Conservation (phyloP, 2,113 vertebrate genomes). For the Microcebus tavaratra region DNA sequence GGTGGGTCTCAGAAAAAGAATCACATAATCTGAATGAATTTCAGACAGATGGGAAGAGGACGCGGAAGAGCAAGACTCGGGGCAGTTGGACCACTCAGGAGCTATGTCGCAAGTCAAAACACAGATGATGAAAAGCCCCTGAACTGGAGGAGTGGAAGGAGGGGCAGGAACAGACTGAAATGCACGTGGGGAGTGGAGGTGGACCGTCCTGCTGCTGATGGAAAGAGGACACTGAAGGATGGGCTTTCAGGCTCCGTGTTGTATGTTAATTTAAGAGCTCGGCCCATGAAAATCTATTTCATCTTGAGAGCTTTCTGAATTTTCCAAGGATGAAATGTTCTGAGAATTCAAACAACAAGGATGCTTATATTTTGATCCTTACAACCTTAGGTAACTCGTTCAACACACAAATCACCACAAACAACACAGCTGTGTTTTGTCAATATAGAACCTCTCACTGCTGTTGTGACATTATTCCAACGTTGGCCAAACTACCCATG, state of each 20-base stretch:
- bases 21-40: neutral
- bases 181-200: neutral
- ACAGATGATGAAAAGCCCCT: neutral
- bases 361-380: slow-evolving; percentile 34
- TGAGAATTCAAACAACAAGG: neutral
- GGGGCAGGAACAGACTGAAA: neutral
- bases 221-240: neutral
- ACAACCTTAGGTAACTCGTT: neutral
- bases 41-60: neutral
- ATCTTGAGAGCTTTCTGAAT: neutral
- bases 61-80: neutral
- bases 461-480: neutral
- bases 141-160: neutral
- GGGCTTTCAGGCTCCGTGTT: neutral
- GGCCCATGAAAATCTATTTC: neutral
- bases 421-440: neutral
- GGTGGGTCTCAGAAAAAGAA: neutral
- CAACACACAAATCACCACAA: neutral
- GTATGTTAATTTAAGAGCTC: neutral
- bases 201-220: neutral
- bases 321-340: neutral
- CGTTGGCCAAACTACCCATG: neutral
- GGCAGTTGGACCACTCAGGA: neutral
- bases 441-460: neutral
- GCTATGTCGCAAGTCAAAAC: neutral